Percentiles rank a stretch among this genome's conserved stretches.
phyloP scores from a whole-genome alignment of 1,140 invertebrate genomes.

The Drosophila truncata region DNA sequence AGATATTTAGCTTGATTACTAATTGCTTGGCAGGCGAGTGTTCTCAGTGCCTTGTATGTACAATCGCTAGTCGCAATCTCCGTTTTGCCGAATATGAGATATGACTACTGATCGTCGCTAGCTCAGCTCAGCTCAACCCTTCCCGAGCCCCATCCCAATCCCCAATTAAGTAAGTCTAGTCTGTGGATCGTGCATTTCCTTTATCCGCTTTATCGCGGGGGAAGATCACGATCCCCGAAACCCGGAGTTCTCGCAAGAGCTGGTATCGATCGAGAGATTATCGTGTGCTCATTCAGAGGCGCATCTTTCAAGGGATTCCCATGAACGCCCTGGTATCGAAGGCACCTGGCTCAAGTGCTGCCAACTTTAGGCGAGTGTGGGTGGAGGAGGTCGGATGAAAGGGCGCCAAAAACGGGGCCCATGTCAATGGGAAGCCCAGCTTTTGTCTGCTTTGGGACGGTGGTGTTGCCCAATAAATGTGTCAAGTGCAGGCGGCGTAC shows the following conservation, averaged over 20 bases:
- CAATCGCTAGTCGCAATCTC: slow-evolving; percentile 21
- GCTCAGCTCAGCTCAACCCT: slow-evolving; percentile 14
- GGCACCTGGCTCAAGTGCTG: slow-evolving; percentile 33
- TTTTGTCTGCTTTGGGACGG: slow-evolving; percentile 62
- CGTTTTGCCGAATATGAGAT: slow-evolving; percentile 35
- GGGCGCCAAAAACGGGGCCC: slow-evolving; percentile 14
- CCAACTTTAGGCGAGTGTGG: slow-evolving; percentile 35
- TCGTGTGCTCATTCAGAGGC: slow-evolving; percentile 1
- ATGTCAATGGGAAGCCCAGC: slow-evolving; percentile 66
- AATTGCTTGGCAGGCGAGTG: slow-evolving; percentile 10
- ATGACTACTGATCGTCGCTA: slow-evolving; percentile 28
- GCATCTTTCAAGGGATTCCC: slow-evolving; percentile 13
- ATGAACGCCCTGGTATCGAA: not conserved
- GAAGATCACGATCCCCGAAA: slow-evolving; percentile 31
- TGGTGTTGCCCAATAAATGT: slow-evolving; percentile 78
- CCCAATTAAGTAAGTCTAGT: slow-evolving; percentile 17
- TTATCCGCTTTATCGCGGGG: slow-evolving; percentile 16
- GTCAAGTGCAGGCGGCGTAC: slow-evolving; percentile 75
- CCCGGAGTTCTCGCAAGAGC: slow-evolving; percentile 14
- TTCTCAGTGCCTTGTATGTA: slow-evolving; percentile 16
- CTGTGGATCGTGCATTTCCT: slow-evolving; percentile 34
- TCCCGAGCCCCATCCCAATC: not conserved
- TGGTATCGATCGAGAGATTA: not conserved
- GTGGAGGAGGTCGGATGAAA: not conserved
- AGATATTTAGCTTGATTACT: slow-evolving; percentile 14